Conservation (phyloP, 2,113 vertebrate species). For the Patagioenas fasciata region DNA sequence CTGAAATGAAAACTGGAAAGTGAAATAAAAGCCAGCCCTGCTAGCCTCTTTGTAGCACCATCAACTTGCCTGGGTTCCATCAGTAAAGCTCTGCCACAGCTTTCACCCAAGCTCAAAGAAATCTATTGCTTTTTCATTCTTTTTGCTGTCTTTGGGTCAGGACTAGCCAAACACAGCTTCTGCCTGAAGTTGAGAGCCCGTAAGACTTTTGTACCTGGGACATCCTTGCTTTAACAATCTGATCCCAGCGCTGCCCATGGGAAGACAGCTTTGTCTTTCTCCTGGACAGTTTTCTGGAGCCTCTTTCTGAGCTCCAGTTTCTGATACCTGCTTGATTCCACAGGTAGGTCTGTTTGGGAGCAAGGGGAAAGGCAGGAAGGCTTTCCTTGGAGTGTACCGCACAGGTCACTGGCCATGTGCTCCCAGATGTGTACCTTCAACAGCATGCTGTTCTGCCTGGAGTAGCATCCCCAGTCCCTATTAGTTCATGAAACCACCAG, state of each 20-base stretch:
- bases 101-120: background rate
- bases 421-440: background rate
- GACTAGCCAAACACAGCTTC: background rate
- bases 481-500: background rate
- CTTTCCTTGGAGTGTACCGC: background rate
- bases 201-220: background rate
- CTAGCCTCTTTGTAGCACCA: background rate
- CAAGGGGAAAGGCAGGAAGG: background rate
- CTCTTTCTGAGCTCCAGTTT: fast-evolving
- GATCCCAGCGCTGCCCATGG: fast-evolving
- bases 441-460: background rate
- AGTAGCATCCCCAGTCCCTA: background rate
- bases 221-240: background rate
- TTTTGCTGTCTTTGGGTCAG: background rate
- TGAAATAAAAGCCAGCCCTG: background rate
- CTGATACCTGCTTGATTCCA: background rate
- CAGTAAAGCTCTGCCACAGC: background rate
- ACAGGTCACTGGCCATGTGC: fast-evolving
- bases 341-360: background rate
- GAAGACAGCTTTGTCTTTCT: background rate
- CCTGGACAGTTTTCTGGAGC: background rate
- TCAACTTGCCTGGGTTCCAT: background rate
- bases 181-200: background rate
- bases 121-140: background rate
- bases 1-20: background rate